These are phyloP conservation scores for Etia nguti DNA, from an alignment of 2,113 vertebrate species.

Conservation along the genomic window DNA sequence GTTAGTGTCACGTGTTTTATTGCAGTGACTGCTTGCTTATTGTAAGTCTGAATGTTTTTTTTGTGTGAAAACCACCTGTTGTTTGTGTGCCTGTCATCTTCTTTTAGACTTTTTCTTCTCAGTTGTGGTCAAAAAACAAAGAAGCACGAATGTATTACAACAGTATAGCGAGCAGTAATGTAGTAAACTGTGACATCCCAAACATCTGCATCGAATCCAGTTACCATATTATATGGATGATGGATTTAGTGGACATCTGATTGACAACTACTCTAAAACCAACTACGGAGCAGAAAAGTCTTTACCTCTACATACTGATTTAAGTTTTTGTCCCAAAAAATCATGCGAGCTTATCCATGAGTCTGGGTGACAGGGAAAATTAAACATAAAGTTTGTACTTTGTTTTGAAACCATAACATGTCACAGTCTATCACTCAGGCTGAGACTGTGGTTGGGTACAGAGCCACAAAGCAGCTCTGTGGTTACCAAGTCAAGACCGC, in stretches of 20 bases:
- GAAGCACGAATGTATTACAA: background rate
- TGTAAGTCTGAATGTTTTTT: background rate
- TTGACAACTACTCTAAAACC: background rate
- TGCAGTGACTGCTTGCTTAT: background rate
- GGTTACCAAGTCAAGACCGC: background rate
- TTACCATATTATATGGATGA: background rate
- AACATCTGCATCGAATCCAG: background rate
- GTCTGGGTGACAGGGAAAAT: background rate
- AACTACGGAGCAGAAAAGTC: background rate
- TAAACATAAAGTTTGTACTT: background rate
- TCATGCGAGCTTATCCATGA: background rate
- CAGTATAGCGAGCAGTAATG: background rate
- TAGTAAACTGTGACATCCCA: background rate
- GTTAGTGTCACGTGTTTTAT: background rate
- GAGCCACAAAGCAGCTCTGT: background rate
- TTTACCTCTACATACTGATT: background rate
- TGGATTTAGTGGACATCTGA: background rate
- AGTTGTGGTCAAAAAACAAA: background rate
- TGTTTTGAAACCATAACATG: background rate
- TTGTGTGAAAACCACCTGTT: background rate
- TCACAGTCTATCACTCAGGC: background rate
- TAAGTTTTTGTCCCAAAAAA: background rate
- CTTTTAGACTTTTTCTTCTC: background rate
- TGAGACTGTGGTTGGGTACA: background rate
- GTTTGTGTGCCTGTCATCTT: background rate